These are phyloP conservation scores for Lasius fuliginosus DNA, from an alignment of 2,888 invertebrate genomes.

Conservation along the genomic window DNA sequence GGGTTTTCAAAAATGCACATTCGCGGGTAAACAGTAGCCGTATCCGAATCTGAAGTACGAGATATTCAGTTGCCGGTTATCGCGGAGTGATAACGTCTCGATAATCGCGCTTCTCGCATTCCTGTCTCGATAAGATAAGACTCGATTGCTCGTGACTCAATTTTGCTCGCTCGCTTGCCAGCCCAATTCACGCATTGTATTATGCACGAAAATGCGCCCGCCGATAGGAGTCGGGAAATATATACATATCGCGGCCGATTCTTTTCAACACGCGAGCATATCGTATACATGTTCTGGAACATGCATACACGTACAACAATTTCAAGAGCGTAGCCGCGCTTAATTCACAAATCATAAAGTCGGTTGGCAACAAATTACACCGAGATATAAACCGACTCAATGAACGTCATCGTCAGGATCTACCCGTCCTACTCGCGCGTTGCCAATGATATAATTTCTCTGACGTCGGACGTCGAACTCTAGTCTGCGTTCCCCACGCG, in stretches of 20 bases:
- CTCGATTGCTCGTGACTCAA: constrained; percentile 76
- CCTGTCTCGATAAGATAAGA: constrained; percentile 72
- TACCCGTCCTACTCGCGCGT: constrained; percentile 52
- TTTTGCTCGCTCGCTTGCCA: constrained; percentile 46
- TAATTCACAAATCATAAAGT: constrained; percentile 13
- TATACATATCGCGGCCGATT: background rate
- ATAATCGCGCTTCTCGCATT: constrained; percentile 70
- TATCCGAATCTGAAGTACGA: constrained; percentile 62
- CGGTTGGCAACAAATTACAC: constrained; percentile 40
- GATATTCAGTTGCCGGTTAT: constrained; percentile 60
- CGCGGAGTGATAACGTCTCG: constrained; percentile 62
- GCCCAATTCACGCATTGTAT: background rate
- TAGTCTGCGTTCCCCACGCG: constrained; percentile 37
- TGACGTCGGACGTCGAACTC: constrained; percentile 80
- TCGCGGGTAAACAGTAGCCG: constrained; percentile 57
- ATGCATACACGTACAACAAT: too few relatives aligned
- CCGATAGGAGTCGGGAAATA: background rate
- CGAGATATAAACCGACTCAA: constrained; percentile 37
- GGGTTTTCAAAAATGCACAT: background rate
- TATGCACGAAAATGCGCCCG: background rate
- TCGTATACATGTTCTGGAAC: background rate
- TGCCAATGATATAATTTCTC: constrained; percentile 78
- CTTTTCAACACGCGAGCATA: background rate
- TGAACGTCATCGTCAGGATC: constrained; percentile 44
- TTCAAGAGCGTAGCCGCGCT: constrained; percentile 5